Evolutionary conservation across 23 tunicate genomes (phyloP).

Genomic region (Ciona savignyi): DNA sequence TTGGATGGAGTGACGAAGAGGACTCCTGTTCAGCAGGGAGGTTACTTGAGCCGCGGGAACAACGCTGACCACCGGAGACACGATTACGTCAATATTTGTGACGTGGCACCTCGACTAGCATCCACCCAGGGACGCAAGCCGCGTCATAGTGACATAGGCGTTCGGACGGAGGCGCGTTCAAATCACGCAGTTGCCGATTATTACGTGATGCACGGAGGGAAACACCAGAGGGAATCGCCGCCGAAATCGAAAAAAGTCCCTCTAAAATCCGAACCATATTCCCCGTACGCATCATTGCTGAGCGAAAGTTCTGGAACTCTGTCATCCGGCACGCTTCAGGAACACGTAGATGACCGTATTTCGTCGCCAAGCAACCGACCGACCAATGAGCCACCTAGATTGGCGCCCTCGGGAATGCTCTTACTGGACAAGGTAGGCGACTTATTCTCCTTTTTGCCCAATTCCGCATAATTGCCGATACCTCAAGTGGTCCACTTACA

Average conservation of each 20-base stretch:
- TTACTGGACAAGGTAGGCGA: constrained; percentile 35
- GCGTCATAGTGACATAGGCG: neutral
- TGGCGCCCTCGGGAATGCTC: constrained; percentile 53
- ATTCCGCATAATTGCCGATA: no score
- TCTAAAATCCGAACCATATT: constrained; percentile 5
- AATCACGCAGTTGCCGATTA: neutral
- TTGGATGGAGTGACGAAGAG: neutral
- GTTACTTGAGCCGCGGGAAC: constrained; percentile 1
- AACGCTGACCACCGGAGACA: constrained; percentile 7
- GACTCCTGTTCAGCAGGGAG: neutral
- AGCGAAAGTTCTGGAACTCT: constrained; percentile 29
- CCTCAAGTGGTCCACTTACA: no score
- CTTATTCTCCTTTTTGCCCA: no score
- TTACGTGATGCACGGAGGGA: neutral
- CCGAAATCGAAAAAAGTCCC: constrained; percentile 12
- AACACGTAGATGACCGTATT: neutral
- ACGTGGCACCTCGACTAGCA: neutral
- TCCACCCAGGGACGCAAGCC: neutral
- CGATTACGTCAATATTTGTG: constrained; percentile 37
- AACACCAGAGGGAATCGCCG: constrained; percentile 11
- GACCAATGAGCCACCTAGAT: constrained; percentile 36
- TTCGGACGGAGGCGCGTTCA: neutral
- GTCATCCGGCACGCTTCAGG: constrained; percentile 8
- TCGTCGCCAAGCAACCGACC: neutral
- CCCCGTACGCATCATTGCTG: constrained; percentile 9